Conservation (phyloP, 2,113 vertebrate species). For the Ceyx margarethae region DNA sequence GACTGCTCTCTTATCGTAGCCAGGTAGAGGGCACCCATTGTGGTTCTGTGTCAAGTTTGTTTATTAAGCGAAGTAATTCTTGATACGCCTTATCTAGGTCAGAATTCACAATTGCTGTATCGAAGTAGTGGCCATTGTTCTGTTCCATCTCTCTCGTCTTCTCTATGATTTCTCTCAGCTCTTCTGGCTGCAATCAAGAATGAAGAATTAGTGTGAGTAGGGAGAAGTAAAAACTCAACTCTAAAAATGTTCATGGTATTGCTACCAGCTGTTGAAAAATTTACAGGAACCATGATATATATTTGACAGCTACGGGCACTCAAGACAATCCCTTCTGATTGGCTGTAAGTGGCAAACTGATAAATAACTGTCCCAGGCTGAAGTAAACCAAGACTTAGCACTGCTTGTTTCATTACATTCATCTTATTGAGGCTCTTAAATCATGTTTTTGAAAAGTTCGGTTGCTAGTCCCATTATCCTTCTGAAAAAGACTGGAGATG, state of each 20-base stretch:
- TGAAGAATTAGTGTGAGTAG: not conserved
- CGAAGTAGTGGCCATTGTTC: constrained; percentile 90
- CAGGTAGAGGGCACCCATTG: constrained; percentile 97
- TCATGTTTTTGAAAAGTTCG: not conserved
- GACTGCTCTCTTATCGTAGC: constrained; percentile 78
- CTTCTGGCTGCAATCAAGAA: constrained; percentile 83
- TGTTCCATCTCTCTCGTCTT: constrained; percentile 97
- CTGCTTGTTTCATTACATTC: not conserved
- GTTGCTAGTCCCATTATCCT: not conserved
- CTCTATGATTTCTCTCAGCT: constrained; percentile 90
- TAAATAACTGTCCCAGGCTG: not conserved
- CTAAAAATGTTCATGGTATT: not conserved
- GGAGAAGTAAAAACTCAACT: not conserved
- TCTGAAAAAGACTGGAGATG: not conserved
- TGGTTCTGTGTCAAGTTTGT: constrained; percentile 95
- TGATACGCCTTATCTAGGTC: constrained; percentile 89
- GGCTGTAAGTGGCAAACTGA: not conserved
- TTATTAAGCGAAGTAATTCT: constrained; percentile 88
- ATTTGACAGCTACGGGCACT: not conserved
- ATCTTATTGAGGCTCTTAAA: not conserved
- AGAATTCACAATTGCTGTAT: constrained; percentile 87
- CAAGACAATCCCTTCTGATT: not conserved
- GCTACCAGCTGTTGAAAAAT: not conserved
- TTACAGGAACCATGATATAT: not conserved
- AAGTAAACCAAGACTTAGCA: not conserved